Percentiles rank a stretch among this genome's conserved stretches.
phyloP scores from a whole-genome alignment of 2,797 vertebrate species.

The Sphaeramia orbicularis region DNA sequence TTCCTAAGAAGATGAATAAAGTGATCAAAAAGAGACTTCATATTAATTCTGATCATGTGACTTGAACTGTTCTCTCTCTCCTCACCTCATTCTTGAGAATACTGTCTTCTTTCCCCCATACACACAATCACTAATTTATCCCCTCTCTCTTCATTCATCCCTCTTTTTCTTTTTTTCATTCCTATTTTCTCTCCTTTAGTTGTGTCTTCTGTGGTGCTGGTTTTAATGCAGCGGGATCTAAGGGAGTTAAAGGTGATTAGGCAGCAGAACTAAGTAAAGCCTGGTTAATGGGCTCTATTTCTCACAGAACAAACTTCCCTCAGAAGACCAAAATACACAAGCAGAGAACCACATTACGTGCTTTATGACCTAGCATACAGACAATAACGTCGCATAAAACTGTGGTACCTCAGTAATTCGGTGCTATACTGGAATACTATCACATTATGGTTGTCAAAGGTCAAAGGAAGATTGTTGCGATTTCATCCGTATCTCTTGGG shows the following conservation, averaged over 20 bases:
- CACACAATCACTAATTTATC: constrained; percentile 30
- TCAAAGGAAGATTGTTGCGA: too few relatives aligned
- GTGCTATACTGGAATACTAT: too few relatives aligned
- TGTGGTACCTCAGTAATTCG: too few relatives aligned
- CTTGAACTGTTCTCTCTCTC: constrained; percentile 13
- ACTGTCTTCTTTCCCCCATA: not conserved
- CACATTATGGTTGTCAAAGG: too few relatives aligned
- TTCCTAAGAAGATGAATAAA: not conserved
- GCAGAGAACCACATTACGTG: not conserved
- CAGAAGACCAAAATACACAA: not conserved
- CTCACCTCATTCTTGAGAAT: constrained; percentile 5
- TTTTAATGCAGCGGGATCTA: constrained; percentile 35
- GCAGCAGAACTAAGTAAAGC: constrained; percentile 41
- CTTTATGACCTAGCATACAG: not conserved
- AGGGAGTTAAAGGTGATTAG: constrained; percentile 58
- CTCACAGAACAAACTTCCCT: constrained; percentile 16
- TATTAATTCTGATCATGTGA: constrained; percentile 4
- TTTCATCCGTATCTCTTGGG: too few relatives aligned
- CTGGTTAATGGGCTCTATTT: constrained; percentile 47
- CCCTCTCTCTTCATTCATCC: constrained; percentile 31
- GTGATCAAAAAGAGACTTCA: not conserved
- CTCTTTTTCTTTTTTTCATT: constrained; percentile 25
- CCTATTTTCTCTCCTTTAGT: constrained; percentile 5
- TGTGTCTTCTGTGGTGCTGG: constrained; percentile 19
- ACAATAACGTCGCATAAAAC: too few relatives aligned